Percentiles rank a stretch among this genome's conserved stretches.
Evolutionary conservation across 2,113 vertebrate genomes (phyloP).

Genomic region (Stegostoma tigrinum): DNA sequence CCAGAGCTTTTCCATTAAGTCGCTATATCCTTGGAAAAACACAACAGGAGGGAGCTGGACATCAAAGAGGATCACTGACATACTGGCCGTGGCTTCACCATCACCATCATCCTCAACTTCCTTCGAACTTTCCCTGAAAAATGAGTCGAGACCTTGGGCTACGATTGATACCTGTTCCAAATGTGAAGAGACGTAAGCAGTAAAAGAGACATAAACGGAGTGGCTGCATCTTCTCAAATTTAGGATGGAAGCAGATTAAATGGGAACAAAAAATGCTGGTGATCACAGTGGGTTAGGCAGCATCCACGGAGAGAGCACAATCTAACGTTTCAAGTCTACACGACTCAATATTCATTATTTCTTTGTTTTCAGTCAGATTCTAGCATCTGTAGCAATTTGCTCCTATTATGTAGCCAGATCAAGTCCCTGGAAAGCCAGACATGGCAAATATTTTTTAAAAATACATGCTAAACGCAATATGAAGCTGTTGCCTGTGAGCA

Average conservation of each 20-base stretch:
- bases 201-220: neutral
- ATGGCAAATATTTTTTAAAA: neutral
- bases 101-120: conserved; percentile 43
- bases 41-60: conserved; percentile 45
- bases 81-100: conserved; percentile 45
- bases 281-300: no score
- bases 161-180: conserved; percentile 51
- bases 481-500: neutral
- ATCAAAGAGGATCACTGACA: conserved; percentile 51
- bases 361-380: no score
- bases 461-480: neutral
- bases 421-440: neutral
- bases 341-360: no score
- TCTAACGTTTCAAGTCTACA: no score
- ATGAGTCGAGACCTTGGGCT: conserved; percentile 49
- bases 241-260: neutral
- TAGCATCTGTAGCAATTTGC: no score
- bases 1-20: conserved; percentile 54
- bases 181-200: neutral
- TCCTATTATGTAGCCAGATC: neutral
- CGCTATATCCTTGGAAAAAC: conserved; percentile 56
- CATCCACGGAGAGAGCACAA: no score
- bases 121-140: conserved; percentile 40
- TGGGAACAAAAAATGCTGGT: no score
- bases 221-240: neutral